A percentile compares a stretch with the other conserved stretches of the same genome.
These are phyloP conservation scores for Callipepla squamata DNA, from an alignment of 2,113 vertebrate genomes.

Conservation along the genomic window DNA sequence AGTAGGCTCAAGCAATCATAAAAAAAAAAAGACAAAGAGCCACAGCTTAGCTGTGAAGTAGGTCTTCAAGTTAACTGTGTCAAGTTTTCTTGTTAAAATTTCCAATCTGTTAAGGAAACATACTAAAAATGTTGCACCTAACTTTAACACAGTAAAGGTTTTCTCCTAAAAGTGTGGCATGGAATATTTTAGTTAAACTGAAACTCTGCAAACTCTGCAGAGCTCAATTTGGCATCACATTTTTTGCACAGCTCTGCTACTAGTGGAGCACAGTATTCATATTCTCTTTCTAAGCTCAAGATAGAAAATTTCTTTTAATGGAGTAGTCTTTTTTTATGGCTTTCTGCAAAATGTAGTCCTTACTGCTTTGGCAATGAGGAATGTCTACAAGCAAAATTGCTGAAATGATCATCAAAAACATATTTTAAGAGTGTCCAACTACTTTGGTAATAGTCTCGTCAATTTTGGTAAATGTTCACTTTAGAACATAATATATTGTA, in stretches of 20 bases:
- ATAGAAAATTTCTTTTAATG: not conserved
- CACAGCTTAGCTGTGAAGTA: not conserved
- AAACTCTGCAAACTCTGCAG: constrained; percentile 4
- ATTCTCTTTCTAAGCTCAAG: constrained; percentile 28
- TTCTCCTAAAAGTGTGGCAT: not conserved
- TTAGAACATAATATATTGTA: constrained; percentile 8
- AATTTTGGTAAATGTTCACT: not conserved
- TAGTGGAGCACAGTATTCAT: not conserved
- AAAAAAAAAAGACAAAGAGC: not conserved
- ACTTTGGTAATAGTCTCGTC: constrained; percentile 14
- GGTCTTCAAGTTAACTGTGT: not conserved
- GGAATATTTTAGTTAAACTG: constrained; percentile 6
- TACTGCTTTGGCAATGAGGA: constrained; percentile 3
- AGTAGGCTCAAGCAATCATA: not conserved
- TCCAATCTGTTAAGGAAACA: not conserved
- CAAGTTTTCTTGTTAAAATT: not conserved
- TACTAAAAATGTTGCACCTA: not conserved
- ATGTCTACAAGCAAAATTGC: constrained; percentile 22
- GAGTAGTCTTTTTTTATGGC: not conserved
- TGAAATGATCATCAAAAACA: not conserved
- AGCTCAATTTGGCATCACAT: constrained; percentile 12
- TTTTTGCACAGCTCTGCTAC: constrained; percentile 12
- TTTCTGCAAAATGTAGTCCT: constrained; percentile 8
- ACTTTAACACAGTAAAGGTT: not conserved
- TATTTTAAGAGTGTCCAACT: not conserved